A percentile compares a stretch with the other conserved stretches of the same genome.
phyloP scores from a whole-genome alignment of 2,888 invertebrate species.

The Miltochrista miniata region DNA sequence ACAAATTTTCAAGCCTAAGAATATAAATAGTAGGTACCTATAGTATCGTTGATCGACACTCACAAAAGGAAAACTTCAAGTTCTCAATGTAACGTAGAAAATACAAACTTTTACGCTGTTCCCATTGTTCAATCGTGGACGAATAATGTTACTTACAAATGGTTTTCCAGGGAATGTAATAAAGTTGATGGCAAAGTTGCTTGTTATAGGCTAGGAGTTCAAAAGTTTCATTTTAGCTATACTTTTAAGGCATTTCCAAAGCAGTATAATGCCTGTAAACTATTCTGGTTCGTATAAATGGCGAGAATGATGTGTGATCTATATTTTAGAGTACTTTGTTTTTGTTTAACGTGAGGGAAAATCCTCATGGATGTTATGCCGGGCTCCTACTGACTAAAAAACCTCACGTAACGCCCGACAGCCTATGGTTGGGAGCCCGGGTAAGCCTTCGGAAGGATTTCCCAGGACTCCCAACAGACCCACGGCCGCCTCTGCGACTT shows the following conservation, averaged over 20 bases:
- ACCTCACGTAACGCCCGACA: too few species aligned
- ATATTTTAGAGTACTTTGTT: too few species aligned
- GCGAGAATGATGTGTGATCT: too few species aligned
- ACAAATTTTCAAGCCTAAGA: too few species aligned
- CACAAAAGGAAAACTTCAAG: constrained; percentile 2
- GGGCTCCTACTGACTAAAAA: too few species aligned
- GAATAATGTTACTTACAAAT: constrained; percentile 1
- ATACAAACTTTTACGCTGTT: constrained; percentile 3
- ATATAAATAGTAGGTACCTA: too few species aligned
- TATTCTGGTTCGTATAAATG: neutral
- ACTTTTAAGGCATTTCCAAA: neutral
- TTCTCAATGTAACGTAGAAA: neutral
- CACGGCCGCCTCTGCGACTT: too few species aligned
- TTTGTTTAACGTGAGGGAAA: too few species aligned
- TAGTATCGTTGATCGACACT: neutral
- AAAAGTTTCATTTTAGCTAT: neutral
- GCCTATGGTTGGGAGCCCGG: too few species aligned
- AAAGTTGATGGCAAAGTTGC: neutral
- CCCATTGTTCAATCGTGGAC: neutral
- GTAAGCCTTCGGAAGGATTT: too few species aligned
- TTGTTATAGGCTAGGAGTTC: neutral
- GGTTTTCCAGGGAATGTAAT: neutral
- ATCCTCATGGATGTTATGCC: too few species aligned
- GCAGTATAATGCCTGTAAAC: neutral
- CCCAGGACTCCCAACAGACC: too few species aligned